Evolutionary conservation across 2,888 invertebrate species (phyloP).

Genomic region (Geotrupes spiniger): DNA sequence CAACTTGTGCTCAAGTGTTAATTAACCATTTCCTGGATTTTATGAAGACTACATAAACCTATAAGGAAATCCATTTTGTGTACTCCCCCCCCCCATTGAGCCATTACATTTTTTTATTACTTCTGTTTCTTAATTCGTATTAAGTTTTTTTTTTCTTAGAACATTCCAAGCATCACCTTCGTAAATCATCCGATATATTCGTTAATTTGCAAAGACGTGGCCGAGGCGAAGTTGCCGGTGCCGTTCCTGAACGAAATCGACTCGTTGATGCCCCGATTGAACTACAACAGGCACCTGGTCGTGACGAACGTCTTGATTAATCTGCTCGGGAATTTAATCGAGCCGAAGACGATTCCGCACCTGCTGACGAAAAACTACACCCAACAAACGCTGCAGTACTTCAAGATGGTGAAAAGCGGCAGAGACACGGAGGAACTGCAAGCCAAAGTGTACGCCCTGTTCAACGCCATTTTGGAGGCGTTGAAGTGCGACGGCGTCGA

Average conservation of each 20-base stretch:
- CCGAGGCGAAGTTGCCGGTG: slow-evolving; percentile 53
- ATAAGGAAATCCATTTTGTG: too few species aligned
- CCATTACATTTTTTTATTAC: too few species aligned
- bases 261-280: slow-evolving; percentile 52
- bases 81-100: too few species aligned
- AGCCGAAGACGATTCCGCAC: slow-evolving; percentile 55
- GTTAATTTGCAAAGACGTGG: slow-evolving; percentile 56
- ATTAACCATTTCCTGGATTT: too few species aligned
- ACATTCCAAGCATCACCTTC: slow-evolving; percentile 57
- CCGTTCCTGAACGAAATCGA: slow-evolving; percentile 60
- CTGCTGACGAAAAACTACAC: slow-evolving; percentile 65
- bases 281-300: slow-evolving; percentile 59
- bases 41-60: too few species aligned
- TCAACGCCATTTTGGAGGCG: slow-evolving; percentile 53
- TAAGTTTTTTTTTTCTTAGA: slow-evolving; percentile 53
- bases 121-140: too few species aligned
- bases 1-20: too few species aligned
- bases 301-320: slow-evolving; percentile 59
- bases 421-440: slow-evolving; percentile 59
- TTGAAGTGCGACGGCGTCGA: slow-evolving; percentile 53
- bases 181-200: slow-evolving; percentile 65
- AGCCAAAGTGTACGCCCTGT: slow-evolving; percentile 56
- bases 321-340: slow-evolving; percentile 52
- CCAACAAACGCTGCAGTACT: slow-evolving; percentile 61
- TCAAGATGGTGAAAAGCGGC: slow-evolving; percentile 58